Evolutionary conservation across 92 coral and sea anemone species (phyloP), one percentile per base, ranked within the genome.

Genomic region (Hydrozoanthus gracilis): DNA sequence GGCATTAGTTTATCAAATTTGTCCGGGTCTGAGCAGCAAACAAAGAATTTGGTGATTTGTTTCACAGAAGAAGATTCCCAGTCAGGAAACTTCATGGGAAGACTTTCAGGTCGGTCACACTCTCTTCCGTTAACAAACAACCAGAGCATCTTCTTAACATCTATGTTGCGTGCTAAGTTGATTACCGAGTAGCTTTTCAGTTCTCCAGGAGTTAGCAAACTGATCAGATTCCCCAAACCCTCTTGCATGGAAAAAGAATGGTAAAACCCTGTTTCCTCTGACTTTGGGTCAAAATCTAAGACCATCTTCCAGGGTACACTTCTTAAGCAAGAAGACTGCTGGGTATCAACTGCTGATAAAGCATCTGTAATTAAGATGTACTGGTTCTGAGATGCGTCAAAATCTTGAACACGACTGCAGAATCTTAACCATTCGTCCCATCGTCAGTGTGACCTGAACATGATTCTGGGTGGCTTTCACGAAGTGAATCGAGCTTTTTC

Each of bases 301-400:
- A 95, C 98, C 91, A 95, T 89, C 89, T 93, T 93, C 98, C 98
- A 95, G 1, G 98, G 87, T 17, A 95, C 91, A 82, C 87, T 88
- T 88, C 95, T 87, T 60, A 95, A 83, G 62, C 49, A 71, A 45
- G 96, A 92, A 71, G 90, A 90, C 54, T 88, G 83, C 44, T 88
- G 82, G 7, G 89, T 67, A 54, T 93, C 86, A 60, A 79, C 89
- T 27, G 88, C 72, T 0, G 92, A 52, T 51, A 93, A 87, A 17
- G 91, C 88, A 89, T 92, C 97, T n/a, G 96, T 60, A 46, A 92
- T 71, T 39, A 95, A 91, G 73, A 95, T 92, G 52, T 91, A 95
- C 82, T 95, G 95, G 62, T 90, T 92, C 64, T 93, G 83, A 3
- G 78, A 75, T 13, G 92, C 69, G 49, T 95, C 89, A 79, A 95